Percentiles rank a stretch among this genome's conserved stretches.
Evolutionary conservation across 2,797 vertebrate species (phyloP).

Genomic region (Brachyalestes nurse): DNA sequence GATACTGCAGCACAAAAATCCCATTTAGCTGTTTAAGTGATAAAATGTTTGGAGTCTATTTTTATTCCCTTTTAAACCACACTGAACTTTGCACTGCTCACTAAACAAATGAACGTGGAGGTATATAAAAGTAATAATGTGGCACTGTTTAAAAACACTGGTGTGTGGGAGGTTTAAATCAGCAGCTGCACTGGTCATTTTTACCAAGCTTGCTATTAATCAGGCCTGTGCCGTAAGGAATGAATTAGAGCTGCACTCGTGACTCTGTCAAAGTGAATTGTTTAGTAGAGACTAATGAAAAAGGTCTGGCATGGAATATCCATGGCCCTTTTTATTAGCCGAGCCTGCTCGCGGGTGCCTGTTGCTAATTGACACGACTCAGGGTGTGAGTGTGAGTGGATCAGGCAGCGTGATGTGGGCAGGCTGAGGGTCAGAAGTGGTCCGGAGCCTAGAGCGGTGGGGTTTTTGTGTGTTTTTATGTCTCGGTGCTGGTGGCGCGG

Average conservation of each 20-base stretch:
- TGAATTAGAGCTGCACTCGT: slow-evolving; percentile 52
- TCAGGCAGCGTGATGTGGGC: slow-evolving; percentile 7
- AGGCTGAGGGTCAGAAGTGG: slow-evolving; percentile 23
- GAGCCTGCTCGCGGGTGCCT: slow-evolving; percentile 10
- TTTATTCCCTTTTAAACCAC: slow-evolving; percentile 61
- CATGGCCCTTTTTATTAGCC: slow-evolving; percentile 42
- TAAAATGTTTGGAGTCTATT: slow-evolving; percentile 30
- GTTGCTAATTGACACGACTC: slow-evolving; percentile 46
- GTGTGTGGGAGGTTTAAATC: slow-evolving; percentile 68
- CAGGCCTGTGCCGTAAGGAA: slow-evolving; percentile 52
- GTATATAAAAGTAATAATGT: slow-evolving; percentile 73
- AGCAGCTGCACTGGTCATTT: slow-evolving; percentile 58
- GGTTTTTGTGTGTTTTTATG: not conserved
- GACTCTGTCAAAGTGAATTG: slow-evolving; percentile 64
- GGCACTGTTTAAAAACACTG: slow-evolving; percentile 66
- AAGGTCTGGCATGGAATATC: slow-evolving; percentile 44
- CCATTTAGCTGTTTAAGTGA: no score
- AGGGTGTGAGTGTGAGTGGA: slow-evolving; percentile 26
- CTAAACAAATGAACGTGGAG: slow-evolving; percentile 73
- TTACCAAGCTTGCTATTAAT: slow-evolving; percentile 69
- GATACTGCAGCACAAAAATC: not conserved
- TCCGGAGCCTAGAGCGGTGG: no score
- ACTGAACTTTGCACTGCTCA: slow-evolving; percentile 62
- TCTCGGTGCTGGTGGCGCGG: not conserved
- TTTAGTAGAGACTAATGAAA: slow-evolving; percentile 58